Evolutionary conservation across 2,113 vertebrate genomes (phyloP).

Genomic region (Corythaixoides concolor): DNA sequence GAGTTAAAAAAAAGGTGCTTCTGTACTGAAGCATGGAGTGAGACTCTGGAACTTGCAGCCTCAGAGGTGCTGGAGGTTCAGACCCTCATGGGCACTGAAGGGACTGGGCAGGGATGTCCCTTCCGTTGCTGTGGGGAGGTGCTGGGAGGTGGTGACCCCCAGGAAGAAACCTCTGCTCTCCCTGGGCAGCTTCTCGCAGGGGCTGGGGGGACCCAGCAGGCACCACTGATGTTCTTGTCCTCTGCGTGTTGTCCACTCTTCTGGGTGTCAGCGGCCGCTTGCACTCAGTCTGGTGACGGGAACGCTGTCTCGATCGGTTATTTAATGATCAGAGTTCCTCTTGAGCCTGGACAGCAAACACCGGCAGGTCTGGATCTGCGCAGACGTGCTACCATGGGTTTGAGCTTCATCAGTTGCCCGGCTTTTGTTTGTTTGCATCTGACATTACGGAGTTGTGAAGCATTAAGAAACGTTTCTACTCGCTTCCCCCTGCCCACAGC

Average conservation of each 20-base stretch:
- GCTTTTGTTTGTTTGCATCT: not conserved
- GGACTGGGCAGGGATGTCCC: not conserved
- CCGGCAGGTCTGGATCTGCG: not conserved
- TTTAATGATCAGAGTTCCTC: not conserved
- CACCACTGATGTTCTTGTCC: not conserved
- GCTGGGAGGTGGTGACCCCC: not conserved
- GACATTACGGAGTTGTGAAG: not conserved
- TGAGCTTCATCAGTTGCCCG: rapidly evolving
- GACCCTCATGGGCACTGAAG: rapidly evolving
- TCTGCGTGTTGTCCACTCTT: not conserved
- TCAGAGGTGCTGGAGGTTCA: no score
- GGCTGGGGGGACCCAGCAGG: not conserved
- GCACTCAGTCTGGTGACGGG: not conserved
- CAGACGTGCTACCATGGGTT: rapidly evolving
- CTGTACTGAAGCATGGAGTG: not conserved
- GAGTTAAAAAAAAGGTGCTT: not conserved
- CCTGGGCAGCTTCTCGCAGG: not conserved
- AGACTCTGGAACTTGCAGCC: not conserved
- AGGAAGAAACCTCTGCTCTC: no score
- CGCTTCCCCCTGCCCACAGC: not conserved
- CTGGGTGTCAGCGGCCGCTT: not conserved
- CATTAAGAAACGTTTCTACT: not conserved
- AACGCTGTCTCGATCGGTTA: rapidly evolving
- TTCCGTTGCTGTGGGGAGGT: not conserved
- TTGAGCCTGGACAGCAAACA: not conserved